Evolutionary conservation across 1,140 invertebrate genomes (phyloP).

Genomic region (Pomphorhynchus laevis): DNA sequence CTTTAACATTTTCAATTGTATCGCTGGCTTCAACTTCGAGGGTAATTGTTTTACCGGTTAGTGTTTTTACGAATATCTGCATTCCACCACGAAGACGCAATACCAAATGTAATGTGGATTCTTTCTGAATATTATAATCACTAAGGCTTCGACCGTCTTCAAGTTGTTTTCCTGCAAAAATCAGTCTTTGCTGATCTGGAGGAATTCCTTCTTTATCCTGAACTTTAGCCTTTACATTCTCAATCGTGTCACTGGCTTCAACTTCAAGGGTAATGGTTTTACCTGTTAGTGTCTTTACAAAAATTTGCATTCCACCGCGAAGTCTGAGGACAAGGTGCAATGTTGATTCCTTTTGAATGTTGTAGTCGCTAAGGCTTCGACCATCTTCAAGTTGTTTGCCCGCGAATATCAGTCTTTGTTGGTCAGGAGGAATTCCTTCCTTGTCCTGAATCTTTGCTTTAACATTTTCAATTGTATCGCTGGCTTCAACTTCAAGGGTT

Average conservation of each 20-base stretch:
- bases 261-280: slow-evolving; percentile 75
- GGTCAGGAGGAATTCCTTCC: slow-evolving; percentile 20
- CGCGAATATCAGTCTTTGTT: slow-evolving; percentile 16
- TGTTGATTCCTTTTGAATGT: slow-evolving; percentile 11
- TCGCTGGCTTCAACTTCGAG: slow-evolving; percentile 58
- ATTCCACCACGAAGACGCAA: slow-evolving; percentile 21
- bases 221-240: slow-evolving; percentile 14
- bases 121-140: slow-evolving; percentile 42
- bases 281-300: slow-evolving; percentile 52
- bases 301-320: slow-evolving; percentile 40
- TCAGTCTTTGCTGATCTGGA: slow-evolving; percentile 43
- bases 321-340: slow-evolving; percentile 10
- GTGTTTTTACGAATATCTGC: slow-evolving; percentile 65
- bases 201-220: slow-evolving; percentile 38
- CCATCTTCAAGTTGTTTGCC: slow-evolving; percentile 26
- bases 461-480: slow-evolving; percentile 32
- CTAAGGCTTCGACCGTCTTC: slow-evolving; percentile 33
- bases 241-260: slow-evolving; percentile 41
- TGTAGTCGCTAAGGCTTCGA: slow-evolving; percentile 27
- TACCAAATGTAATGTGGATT: slow-evolving; percentile 12
- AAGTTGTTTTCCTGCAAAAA: slow-evolving; percentile 34
- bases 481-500: slow-evolving; percentile 28
- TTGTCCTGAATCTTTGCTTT: slow-evolving; percentile 53
- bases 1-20: slow-evolving; percentile 25
- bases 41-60: slow-evolving; percentile 69